phyloP scores from a whole-genome alignment of 2,797 vertebrate genomes.

The Paratrypauchen microcephalus region DNA sequence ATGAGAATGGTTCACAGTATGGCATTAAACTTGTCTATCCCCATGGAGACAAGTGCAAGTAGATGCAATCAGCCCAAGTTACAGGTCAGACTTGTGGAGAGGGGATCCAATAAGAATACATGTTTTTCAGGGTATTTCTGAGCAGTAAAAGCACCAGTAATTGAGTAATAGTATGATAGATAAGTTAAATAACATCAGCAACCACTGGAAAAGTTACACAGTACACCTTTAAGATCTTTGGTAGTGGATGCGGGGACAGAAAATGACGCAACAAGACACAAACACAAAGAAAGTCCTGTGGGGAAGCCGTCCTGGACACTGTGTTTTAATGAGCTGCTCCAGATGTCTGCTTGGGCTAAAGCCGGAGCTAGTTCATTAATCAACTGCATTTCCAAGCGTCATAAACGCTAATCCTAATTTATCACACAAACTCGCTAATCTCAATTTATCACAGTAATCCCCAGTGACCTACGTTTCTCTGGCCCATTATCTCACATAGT shows the following conservation, averaged over 20 bases:
- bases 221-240: slow-evolving; percentile 16
- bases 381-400: slow-evolving; percentile 43
- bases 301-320: slow-evolving; percentile 51
- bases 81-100: too few species aligned
- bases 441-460: slow-evolving; percentile 53
- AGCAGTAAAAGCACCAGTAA: too few species aligned
- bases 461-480: slow-evolving; percentile 18
- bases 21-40: too few species aligned
- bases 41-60: too few species aligned
- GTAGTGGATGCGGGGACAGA: slow-evolving; percentile 28
- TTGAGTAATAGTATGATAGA: too few species aligned
- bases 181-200: too few species aligned
- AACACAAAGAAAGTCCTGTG: slow-evolving; percentile 44
- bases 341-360: slow-evolving; percentile 66
- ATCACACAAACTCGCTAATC: slow-evolving; percentile 44
- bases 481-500: slow-evolving; percentile 14
- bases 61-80: too few species aligned
- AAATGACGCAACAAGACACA: slow-evolving; percentile 25
- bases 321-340: slow-evolving; percentile 73
- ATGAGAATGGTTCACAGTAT: too few species aligned
- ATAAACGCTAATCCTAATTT: slow-evolving; percentile 32
- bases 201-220: too few species aligned
- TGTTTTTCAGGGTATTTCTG: too few species aligned
- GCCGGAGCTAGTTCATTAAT: slow-evolving; percentile 72
- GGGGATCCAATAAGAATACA: too few species aligned